These are phyloP conservation scores for Thaumetopoea pityocampa DNA, from an alignment of 1,140 invertebrate species.

Conservation along the genomic window DNA sequence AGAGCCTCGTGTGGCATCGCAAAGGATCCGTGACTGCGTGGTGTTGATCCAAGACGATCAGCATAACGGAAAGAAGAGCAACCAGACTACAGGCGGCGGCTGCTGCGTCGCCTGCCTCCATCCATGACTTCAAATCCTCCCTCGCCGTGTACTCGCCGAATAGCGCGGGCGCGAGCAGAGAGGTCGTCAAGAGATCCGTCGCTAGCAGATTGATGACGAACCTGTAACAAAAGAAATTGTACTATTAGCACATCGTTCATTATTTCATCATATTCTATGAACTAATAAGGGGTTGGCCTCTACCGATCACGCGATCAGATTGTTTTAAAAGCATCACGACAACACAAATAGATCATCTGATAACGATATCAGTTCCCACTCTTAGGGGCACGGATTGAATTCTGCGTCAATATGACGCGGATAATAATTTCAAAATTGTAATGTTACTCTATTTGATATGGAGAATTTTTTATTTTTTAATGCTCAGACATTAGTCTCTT, in stretches of 20 bases:
- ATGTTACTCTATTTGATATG: no score
- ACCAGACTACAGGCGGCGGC: conserved; percentile 59
- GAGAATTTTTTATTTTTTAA: no score
- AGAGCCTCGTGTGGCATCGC: conserved; percentile 87
- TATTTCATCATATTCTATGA: conserved; percentile 12
- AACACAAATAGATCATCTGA: no score
- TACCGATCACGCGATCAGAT: no score
- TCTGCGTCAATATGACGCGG: no score
- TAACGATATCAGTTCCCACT: no score
- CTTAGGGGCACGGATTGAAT: no score
- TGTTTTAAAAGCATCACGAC: no score
- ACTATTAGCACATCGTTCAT: conserved; percentile 18
- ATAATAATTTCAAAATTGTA: no score
- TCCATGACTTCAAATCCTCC: conserved; percentile 33
- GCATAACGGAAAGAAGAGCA: conserved; percentile 80
- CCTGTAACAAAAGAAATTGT: conserved; percentile 58
- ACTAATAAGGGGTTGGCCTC: not conserved
- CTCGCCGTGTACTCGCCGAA: conserved; percentile 58
- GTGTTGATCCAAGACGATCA: conserved; percentile 91
- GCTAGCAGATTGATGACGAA: conserved; percentile 74
- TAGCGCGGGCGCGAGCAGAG: conserved; percentile 65
- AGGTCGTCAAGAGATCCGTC: conserved; percentile 69
- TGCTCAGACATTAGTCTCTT: no score
- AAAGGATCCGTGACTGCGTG: conserved; percentile 91
- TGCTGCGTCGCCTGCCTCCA: conserved; percentile 56